Evolutionary conservation across 2,888 invertebrate species (phyloP), one percentile per base, ranked within the genome.

Genomic region (Anaspis maculata): DNA sequence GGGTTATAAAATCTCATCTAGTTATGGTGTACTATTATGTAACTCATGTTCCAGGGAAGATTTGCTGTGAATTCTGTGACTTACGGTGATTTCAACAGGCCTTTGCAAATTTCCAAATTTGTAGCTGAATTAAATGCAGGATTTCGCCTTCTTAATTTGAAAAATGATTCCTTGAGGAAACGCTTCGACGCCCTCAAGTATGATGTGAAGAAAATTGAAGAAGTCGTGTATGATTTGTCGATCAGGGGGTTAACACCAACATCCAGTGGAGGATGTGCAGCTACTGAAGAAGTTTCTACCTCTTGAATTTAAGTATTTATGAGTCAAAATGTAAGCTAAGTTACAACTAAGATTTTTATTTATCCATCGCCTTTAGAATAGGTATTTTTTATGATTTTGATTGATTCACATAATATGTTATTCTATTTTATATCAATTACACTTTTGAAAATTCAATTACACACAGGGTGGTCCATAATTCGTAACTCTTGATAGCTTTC

Each of bases 201-300:
- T 56, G 91, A 92, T 56, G 82, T 92, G 13, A 92, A 92, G 64
- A 94, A 92, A 63, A 87, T 92, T 10, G 94, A 94, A 58, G 89
- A 90, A 61, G 84, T 91, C 0, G 88, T 87, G 1, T 90, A 90
- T 52, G 90, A 91, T 56, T 72, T 91, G 23, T 83, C 84, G 41
- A 85, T 90, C 45, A 69, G 90, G 13, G 88, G 88, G 0, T 67
- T 89, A 4, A 71, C 74, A 54, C 70, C 73, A 4, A 71, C 74
- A 54, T 70, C 73, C 51, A 52, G 32, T 27, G 54, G 7, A 14
- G 9, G 19, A n/a, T n/a, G n/a, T n/a, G n/a, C n/a, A n/a, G n/a
- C n/a, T n/a, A n/a, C n/a, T n/a, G n/a, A n/a, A n/a, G n/a, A n/a
- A n/a, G n/a, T n/a, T n/a, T n/a, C n/a, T n/a, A n/a, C n/a, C n/a